phyloP scores from a whole-genome alignment of 2,113 vertebrate species.

The Theristicus caerulescens region DNA sequence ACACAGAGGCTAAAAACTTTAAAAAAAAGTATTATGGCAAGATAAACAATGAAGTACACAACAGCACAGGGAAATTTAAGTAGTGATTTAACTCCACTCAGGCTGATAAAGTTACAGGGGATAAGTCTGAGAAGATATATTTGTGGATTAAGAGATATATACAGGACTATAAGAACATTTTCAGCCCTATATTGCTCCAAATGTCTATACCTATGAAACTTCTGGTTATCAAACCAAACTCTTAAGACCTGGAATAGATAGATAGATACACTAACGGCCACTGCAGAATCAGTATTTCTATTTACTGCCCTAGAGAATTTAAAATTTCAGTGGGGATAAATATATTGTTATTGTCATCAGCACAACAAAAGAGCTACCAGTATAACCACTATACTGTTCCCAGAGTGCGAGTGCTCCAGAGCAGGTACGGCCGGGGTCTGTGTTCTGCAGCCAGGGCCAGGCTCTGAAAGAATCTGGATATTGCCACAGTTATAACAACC shows the following conservation, averaged over 20 bases:
- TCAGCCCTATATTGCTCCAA: neutral
- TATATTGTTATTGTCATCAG: neutral
- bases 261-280: neutral
- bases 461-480: neutral
- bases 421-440: rapidly evolving
- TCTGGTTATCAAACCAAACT: neutral
- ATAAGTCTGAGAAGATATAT: neutral
- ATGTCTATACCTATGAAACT: neutral
- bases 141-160: neutral
- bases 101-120: neutral
- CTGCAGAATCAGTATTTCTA: neutral
- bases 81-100: neutral
- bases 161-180: neutral
- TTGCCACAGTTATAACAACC: neutral
- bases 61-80: neutral
- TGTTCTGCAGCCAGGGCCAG: neutral
- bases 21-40: neutral
- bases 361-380: neutral
- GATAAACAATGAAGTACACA: neutral
- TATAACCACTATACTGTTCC: neutral
- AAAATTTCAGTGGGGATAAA: neutral
- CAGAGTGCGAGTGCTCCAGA: neutral
- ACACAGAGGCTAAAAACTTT: neutral
- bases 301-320: neutral
- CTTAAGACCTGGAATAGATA: neutral